Evolutionary conservation across 2,888 invertebrate genomes (phyloP), one percentile per base, ranked within the genome.

Genomic region (Crematogaster levior): DNA sequence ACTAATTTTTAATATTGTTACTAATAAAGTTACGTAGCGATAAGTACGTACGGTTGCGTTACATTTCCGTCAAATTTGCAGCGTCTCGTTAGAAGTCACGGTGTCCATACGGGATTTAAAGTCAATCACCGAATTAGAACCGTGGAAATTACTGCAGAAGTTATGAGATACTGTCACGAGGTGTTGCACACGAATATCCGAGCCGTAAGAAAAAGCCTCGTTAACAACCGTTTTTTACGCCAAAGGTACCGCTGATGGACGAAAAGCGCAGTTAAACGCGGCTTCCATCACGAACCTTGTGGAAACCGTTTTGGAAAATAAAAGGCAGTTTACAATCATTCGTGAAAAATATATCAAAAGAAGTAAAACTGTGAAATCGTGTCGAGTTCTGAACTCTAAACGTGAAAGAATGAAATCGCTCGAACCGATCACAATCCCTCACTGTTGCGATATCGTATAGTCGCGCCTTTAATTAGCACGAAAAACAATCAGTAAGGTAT

Each of bases 171-270:
- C 60, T 37, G 60, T 74, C 40, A 81, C 61, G 56, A 81, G 63
- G 53, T 34, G 75, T 63, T 75, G 37, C 43, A 56, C 63, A 43
- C 34, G 34, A 27, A 65, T 24, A 63, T 53, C 75, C n/a, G 75
- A 63, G 74, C 75, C 56, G 53, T 43, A 34, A 81, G 70, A 70
- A 81, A 75, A 75, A 81, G 24, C 53, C 65, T 81, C 81, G 63
- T 81, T 75, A 81, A 74, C 75, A 53, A 27, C 24, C 43, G 34
- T 43, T 30, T 21, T 40, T 77, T 68, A 66, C 56, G 56, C 43
- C 43, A 58, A 34, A 79, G 34, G 56, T 56, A 58, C 21, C 48
- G 48, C 24, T 21, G 46, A 12, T 12, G 4, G 53, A 21, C 51
- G 40, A 65, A 53, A 68, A 77, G 40, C 18, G 30, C 21, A 53